Evolutionary conservation across 1,140 invertebrate species (phyloP).

Genomic region (Achroia grisella): DNA sequence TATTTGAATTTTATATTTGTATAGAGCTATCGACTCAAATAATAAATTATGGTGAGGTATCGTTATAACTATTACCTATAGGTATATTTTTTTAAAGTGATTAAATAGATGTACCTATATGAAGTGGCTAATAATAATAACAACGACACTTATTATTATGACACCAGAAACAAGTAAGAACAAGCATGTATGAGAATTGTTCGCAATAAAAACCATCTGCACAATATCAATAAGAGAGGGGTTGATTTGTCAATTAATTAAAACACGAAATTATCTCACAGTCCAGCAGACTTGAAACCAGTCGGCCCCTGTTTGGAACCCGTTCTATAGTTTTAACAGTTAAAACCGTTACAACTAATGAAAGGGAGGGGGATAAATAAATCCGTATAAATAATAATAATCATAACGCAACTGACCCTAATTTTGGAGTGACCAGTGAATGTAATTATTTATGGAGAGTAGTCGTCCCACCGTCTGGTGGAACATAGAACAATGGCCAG

Average conservation of each 20-base stretch:
- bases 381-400: constrained; percentile 56
- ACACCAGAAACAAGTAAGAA: too few species aligned
- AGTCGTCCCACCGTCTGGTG: constrained; percentile 56
- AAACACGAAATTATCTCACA: constrained; percentile 57
- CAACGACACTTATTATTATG: too few species aligned
- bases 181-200: too few species aligned
- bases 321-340: constrained; percentile 71
- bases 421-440: constrained; percentile 57
- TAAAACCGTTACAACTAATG: constrained; percentile 72
- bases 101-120: too few species aligned
- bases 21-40: too few species aligned
- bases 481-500: constrained; percentile 56
- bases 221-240: not conserved
- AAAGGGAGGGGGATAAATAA: constrained; percentile 65
- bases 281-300: constrained; percentile 50
- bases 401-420: constrained; percentile 59
- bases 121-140: too few species aligned
- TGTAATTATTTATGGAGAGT: constrained; percentile 63
- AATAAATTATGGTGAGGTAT: too few species aligned
- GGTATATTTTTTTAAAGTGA: too few species aligned
- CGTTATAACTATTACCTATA: too few species aligned
- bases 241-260: constrained; percentile 44
- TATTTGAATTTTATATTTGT: too few species aligned
- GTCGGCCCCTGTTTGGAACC: constrained; percentile 53
- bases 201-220: not conserved